phyloP scores from a whole-genome alignment of 2,113 vertebrate species.

The Donacobius atricapilla region DNA sequence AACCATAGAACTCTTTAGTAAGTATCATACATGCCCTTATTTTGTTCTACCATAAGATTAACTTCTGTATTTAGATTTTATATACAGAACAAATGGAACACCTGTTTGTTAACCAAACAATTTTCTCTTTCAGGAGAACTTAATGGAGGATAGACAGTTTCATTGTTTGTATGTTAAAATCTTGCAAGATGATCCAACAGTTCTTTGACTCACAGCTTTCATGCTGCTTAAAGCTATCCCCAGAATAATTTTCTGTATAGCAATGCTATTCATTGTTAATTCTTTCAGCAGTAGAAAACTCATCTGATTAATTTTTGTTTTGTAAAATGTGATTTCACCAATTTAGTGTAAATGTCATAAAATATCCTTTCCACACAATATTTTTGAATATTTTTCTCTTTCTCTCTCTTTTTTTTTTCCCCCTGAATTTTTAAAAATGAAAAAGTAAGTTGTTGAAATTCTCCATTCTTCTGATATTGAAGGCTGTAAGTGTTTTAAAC shows the following conservation, averaged over 20 bases:
- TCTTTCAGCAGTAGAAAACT: neutral
- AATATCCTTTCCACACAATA: neutral
- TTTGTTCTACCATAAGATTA: neutral
- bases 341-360: neutral
- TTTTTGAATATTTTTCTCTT: neutral
- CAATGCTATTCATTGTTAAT: neutral
- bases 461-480: neutral
- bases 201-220: neutral
- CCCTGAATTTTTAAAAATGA: neutral
- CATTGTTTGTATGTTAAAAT: neutral
- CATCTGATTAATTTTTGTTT: neutral
- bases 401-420: neutral
- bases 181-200: neutral
- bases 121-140: neutral
- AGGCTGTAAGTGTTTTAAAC: neutral
- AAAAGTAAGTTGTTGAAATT: neutral
- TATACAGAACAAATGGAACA: rapidly evolving
- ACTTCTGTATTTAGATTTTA: neutral
- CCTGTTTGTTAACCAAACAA: neutral
- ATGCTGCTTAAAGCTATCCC: neutral
- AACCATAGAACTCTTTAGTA: neutral
- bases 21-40: neutral
- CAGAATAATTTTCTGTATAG: neutral
- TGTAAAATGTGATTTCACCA: neutral
- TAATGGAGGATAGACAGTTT: neutral